Evolutionary conservation across 2,888 invertebrate genomes (phyloP).

Genomic region (Oligia fasciuncula): DNA sequence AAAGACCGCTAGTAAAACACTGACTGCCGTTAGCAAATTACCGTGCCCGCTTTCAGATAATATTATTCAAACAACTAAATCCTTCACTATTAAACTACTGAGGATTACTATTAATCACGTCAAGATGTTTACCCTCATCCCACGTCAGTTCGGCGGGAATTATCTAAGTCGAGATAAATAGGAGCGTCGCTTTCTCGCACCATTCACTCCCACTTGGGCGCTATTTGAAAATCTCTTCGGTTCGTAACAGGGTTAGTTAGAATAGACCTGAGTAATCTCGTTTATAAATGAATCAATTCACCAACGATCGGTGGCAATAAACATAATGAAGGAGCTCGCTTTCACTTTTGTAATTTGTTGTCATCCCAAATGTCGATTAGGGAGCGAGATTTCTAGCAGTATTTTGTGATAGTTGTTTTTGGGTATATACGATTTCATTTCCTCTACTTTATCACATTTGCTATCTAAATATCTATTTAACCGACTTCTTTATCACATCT

Average conservation of each 20-base stretch:
- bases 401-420: not conserved
- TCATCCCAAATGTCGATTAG: slow-evolving; percentile 40
- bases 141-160: slow-evolving; percentile 84
- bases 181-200: slow-evolving; percentile 77
- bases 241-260: slow-evolving; percentile 74
- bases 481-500: too few relatives aligned
- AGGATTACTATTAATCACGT: slow-evolving; percentile 88
- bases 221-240: slow-evolving; percentile 77
- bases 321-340: slow-evolving; percentile 69
- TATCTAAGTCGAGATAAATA: slow-evolving; percentile 87
- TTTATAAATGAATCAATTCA: slow-evolving; percentile 80
- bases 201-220: slow-evolving; percentile 74
- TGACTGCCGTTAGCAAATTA: slow-evolving; percentile 72
- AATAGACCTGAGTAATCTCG: slow-evolving; percentile 73
- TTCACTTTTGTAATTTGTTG: slow-evolving; percentile 59
- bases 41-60: slow-evolving; percentile 73
- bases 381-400: slow-evolving; percentile 10
- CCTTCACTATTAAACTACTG: slow-evolving; percentile 86
- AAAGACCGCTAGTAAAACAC: slow-evolving; percentile 46
- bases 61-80: slow-evolving; percentile 86
- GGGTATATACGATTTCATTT: not conserved
- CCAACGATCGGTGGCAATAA: slow-evolving; percentile 72
- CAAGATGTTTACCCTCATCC: slow-evolving; percentile 89
- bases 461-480: not conserved
- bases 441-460: not conserved